Evolutionary conservation across 2,888 invertebrate genomes (phyloP).

Genomic region (Andrena marginata): DNA sequence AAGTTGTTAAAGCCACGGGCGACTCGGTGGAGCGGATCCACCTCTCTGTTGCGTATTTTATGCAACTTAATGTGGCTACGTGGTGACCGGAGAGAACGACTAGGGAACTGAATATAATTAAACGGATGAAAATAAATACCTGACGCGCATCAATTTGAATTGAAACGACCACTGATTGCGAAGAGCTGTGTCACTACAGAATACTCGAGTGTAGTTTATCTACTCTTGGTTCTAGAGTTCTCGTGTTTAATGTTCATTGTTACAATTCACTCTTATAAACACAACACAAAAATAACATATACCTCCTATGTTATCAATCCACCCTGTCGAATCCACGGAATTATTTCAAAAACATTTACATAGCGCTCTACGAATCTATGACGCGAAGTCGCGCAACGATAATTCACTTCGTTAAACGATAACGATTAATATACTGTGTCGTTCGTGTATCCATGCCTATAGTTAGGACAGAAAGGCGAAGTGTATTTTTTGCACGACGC

Average conservation of each 20-base stretch:
- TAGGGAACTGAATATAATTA: conserved; percentile 15
- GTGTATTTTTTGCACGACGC: conserved; percentile 9
- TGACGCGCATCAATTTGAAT: conserved; percentile 24
- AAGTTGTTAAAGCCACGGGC: not conserved
- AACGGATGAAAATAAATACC: conserved; percentile 33
- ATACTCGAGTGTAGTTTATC: not conserved
- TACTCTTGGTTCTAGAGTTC: no score
- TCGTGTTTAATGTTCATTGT: not conserved
- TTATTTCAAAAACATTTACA: conserved; percentile 21
- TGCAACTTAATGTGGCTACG: conserved; percentile 7
- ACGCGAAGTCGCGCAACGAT: conserved; percentile 14
- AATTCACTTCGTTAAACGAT: conserved; percentile 28
- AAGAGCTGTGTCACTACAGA: not conserved
- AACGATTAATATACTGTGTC: conserved; percentile 40
- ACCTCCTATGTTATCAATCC: conserved; percentile 17
- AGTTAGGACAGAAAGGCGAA: not conserved
- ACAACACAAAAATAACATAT: not conserved
- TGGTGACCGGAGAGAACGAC: not conserved
- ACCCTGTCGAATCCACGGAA: conserved; percentile 8
- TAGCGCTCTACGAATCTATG: conserved; percentile 8
- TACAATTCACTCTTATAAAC: not conserved
- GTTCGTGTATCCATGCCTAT: not conserved
- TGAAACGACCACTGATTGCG: conserved; percentile 12
- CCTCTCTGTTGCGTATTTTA: not conserved
- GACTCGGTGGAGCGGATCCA: not conserved